Evolutionary conservation across 2,888 invertebrate genomes (phyloP).

Genomic region (Scelioninae gen. 1): DNA sequence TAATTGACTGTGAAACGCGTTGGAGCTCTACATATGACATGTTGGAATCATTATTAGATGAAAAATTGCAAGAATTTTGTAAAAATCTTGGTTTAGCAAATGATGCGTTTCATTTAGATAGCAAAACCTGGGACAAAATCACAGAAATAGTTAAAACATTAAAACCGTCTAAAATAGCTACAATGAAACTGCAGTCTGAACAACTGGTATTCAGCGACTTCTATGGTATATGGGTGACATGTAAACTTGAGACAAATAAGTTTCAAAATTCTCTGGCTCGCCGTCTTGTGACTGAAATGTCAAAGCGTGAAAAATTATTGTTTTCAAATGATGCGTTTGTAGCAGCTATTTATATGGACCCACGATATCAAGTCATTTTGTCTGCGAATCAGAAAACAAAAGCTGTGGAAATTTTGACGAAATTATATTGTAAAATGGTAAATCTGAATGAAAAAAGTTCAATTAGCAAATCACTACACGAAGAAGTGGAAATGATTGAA

Average conservation of each 20-base stretch:
- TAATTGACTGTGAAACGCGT: constrained; percentile 25
- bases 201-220: constrained; percentile 31
- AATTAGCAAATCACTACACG: background rate
- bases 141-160: constrained; percentile 17
- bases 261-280: background rate
- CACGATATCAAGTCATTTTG: constrained; percentile 18
- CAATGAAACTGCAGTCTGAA: constrained; percentile 35
- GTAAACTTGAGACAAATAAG: constrained; percentile 34
- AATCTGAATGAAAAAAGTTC: constrained; percentile 3
- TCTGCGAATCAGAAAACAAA: constrained; percentile 17
- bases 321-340: constrained; percentile 29
- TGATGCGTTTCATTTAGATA: no score
- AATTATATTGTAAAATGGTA: constrained; percentile 27
- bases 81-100: no score
- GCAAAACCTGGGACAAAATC: background rate
- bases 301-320: constrained; percentile 11
- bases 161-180: constrained; percentile 25
- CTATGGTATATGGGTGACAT: constrained; percentile 29
- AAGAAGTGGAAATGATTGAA: constrained; percentile 1
- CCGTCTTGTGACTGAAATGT: constrained; percentile 9
- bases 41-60: constrained; percentile 12
- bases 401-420: constrained; percentile 21
- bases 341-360: constrained; percentile 36
- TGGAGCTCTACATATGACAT: constrained; percentile 38
- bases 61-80: no score